Base-by-base conservation (phyloP, 2,113 vertebrate genomes). In the Hypocryptadius cinnamomeus region DNA sequence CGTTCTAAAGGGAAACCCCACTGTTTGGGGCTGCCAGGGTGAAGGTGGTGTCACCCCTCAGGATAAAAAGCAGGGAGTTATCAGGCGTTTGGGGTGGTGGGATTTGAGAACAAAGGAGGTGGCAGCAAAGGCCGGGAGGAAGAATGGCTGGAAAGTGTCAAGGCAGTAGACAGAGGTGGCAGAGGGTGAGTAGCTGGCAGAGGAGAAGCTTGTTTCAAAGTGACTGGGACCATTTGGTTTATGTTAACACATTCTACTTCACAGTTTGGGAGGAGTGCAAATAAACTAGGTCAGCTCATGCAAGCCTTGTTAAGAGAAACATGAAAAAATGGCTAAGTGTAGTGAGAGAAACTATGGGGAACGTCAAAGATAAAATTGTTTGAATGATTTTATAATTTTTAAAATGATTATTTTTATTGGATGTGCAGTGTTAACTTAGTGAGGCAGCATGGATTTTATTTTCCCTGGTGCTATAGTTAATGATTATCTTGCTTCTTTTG, bases 211-310 rank as follows among this genome's bases (percentile, higher is more conserved):
- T 63, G 8, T 94, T 94, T 96, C 90, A 86, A 93, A 94, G 74
- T 93, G 95, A 92, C 76, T 94, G 91, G 61, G 71, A 95, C 90
- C 95, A 86, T 92, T 96, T 96, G 96, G 93, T 96, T 94, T 94
- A 60, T 88, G 96, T 96, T 96, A 96, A 92, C 93, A 90, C 90
- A 20, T 96, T 96, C 80, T 92, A 78, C 83, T 94, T 96, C 95
- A 92, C 93, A 88, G 95, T 94, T 95, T 88, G 88, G 83, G 79
- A 93, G 82, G 85, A 95, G 93, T 94, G 90, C 95, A 94, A 94
- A 94, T 93, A 96, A 96, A 96, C 85, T 92, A 81, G 95, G 96
- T 95, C 93, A 96, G 81, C 60, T 94, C 96, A 74, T 80, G 88
- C 83, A 86, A 95, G 88, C 64, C 95, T 93, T 93, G 82, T 92